Base-by-base conservation (phyloP, 2,888 invertebrate genomes). In the Oligia fasciuncula region DNA sequence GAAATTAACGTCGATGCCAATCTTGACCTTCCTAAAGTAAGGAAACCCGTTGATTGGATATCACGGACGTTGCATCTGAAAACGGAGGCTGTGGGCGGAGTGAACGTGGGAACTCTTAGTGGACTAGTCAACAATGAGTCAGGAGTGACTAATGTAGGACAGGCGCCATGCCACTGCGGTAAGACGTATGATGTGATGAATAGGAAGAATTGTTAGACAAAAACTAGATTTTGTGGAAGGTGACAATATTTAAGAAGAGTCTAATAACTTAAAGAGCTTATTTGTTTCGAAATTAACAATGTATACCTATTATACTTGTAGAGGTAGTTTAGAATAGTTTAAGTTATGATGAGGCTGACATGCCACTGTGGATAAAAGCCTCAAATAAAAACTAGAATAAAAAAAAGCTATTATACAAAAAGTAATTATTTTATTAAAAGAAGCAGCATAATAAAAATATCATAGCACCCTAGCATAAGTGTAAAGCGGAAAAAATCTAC, bases 41-140 rank as follows among this genome's bases (percentile, higher is more conserved):
- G 90, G 90, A 91, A 91, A 89, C 86, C 76, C 82, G 89, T 90
- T 88, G 90, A 91, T 92, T 92, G 88, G 81, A 75, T 85, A 84
- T 88, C 91, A 91, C 88, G 92, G 91, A 90, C 89, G 76, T 85
- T 88, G 87, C 85, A 85, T 85, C 89, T 86, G 90, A 91, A 89
- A 91, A 88, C 86, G 85, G 88, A 88, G 91, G 85, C 86, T 88
- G 92, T 92, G 90, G 94, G 93, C 91, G 91, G 88, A 57, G 78
- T 75, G 79, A 88, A 93, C 92, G 94, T 93, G 93, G 93, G 94
- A 93, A 93, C 91, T 88, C 85, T 85, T 74, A 85, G 73, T 86
- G 82, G 87, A 76, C 80, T 80, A 77, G 83, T 79, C 89, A 90
- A 90, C 90, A 91, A 87, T 92, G 92, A 92, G 85, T 91, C 92